Conservation (phyloP, 2,888 invertebrate genomes). For the Pelosia muscerda region DNA sequence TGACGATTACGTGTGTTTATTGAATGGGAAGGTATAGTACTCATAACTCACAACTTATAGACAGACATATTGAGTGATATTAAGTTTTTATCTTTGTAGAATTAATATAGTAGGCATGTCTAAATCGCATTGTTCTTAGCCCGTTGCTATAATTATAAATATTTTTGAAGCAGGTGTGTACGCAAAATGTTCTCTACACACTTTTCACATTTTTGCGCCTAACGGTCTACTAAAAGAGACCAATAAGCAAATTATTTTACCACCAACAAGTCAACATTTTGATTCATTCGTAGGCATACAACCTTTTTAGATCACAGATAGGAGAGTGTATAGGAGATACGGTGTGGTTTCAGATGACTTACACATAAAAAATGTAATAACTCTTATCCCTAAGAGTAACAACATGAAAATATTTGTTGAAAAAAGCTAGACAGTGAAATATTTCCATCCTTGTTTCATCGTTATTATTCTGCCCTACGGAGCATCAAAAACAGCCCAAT, state of each 20-base stretch:
- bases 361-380: no score
- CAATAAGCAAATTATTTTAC: no score
- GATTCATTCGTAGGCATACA: not conserved
- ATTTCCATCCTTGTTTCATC: constrained; percentile 2
- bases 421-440: not conserved
- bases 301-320: not conserved
- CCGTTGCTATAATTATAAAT: not conserved
- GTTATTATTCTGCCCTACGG: not conserved
- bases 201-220: no score
- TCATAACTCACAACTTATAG: not conserved
- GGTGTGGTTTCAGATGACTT: not conserved
- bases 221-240: no score
- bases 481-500: not conserved
- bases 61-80: not conserved
- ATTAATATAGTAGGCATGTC: not conserved
- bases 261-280: not conserved
- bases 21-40: constrained; percentile 88
- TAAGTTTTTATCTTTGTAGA: not conserved
- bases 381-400: not conserved
- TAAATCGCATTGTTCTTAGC: not conserved
- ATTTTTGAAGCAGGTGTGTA: no score
- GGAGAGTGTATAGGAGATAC: no score
- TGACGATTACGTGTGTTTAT: constrained; percentile 91
- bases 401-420: not conserved
- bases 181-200: not conserved